phyloP scores from a whole-genome alignment of 1,140 invertebrate species.

The Ooceraea biroi region DNA sequence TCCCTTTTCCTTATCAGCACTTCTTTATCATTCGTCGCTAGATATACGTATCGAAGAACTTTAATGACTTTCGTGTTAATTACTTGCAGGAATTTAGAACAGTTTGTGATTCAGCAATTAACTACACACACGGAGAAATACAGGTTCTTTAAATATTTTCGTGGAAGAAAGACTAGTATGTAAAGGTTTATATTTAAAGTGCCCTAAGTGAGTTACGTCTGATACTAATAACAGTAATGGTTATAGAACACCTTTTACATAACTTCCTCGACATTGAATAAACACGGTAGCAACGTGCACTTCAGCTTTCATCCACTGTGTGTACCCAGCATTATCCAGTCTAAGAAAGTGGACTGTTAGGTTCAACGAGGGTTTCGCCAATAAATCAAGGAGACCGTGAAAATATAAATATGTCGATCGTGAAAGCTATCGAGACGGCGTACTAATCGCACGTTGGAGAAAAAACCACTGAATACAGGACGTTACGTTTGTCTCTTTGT shows the following conservation, averaged over 20 bases:
- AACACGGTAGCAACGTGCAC: background rate
- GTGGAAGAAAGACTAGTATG: background rate
- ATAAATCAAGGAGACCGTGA: background rate
- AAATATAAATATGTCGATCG: background rate
- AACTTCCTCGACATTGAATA: slow-evolving; percentile 34
- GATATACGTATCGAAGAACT: no score
- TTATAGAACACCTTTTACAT: slow-evolving; percentile 2
- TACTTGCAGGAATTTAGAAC: no score
- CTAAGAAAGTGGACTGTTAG: background rate
- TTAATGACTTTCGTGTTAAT: no score
- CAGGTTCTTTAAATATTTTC: background rate
- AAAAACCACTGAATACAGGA: no score
- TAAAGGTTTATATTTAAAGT: background rate
- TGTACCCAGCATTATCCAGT: background rate
- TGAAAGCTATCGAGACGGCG: background rate
- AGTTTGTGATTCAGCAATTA: no score
- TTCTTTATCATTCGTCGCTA: no score
- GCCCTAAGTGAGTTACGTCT: background rate
- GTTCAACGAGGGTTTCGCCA: background rate
- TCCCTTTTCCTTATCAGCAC: no score
- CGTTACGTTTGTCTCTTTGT: no score
- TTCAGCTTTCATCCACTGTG: slow-evolving; percentile 1
- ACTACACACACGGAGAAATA: no score
- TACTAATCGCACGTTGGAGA: background rate
- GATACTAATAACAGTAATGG: background rate